Conservation (phyloP, 2,888 invertebrate species). For the Folsomia candida region DNA sequence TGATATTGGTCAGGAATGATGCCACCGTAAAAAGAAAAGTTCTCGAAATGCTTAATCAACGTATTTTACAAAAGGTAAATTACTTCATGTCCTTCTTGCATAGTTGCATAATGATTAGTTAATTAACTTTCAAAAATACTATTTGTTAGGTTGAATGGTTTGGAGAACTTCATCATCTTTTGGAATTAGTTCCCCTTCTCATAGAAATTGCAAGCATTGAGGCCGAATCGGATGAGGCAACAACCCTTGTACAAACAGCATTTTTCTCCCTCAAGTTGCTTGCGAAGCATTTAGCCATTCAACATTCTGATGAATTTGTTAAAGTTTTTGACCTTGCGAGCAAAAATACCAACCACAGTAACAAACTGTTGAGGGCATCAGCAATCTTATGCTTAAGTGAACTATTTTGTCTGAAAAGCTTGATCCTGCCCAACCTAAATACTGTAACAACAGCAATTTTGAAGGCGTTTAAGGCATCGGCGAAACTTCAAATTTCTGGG, state of each 20-base stretch:
- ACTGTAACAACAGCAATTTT: constrained; percentile 40
- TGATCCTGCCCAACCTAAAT: constrained; percentile 43
- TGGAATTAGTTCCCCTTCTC: constrained; percentile 63
- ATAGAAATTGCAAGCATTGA: constrained; percentile 56
- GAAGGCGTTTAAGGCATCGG: constrained; percentile 41
- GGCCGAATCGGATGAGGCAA: constrained; percentile 60
- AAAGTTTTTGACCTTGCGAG: constrained; percentile 54
- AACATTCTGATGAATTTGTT: constrained; percentile 69
- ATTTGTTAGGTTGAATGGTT: constrained; percentile 48
- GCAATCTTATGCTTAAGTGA: constrained; percentile 54
- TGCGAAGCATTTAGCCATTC: constrained; percentile 68
- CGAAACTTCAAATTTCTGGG: not conserved
- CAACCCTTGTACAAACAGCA: constrained; percentile 76
- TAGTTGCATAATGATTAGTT: not conserved
- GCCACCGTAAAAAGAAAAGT: constrained; percentile 45
- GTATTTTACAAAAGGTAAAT: constrained; percentile 42
- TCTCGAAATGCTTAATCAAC: constrained; percentile 49
- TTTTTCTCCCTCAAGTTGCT: constrained; percentile 77
- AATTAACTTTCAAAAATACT: not conserved
- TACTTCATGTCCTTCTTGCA: not conserved
- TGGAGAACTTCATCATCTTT: constrained; percentile 38
- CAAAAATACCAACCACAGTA: constrained; percentile 28
- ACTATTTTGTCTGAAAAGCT: constrained; percentile 51
- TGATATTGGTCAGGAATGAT: constrained; percentile 39
- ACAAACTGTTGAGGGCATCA: constrained; percentile 49